Evolutionary conservation across 2,113 vertebrate genomes (phyloP).

Genomic region (Mobula birostris): DNA sequence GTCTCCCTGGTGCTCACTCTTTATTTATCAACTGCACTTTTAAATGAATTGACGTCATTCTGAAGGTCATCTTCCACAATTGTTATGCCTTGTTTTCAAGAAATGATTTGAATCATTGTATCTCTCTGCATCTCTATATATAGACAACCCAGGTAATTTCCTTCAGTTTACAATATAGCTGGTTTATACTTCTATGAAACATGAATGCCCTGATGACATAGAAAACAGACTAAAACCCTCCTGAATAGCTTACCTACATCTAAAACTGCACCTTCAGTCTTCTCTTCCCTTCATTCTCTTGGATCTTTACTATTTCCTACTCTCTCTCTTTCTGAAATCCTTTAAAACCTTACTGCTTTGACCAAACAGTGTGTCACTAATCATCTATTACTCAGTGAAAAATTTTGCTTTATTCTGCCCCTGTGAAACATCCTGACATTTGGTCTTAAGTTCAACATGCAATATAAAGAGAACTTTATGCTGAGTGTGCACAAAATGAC

Average conservation of each 20-base stretch:
- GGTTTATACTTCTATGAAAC: not conserved
- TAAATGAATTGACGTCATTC: not conserved
- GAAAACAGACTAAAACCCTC: not conserved
- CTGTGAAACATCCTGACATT: not conserved
- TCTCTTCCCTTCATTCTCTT: not conserved
- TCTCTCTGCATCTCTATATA: not conserved
- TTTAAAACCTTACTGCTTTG: too few relatives aligned
- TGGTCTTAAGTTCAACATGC: not conserved
- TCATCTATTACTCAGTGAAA: not conserved
- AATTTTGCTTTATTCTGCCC: not conserved
- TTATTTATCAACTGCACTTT: not conserved
- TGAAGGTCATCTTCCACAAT: not conserved
- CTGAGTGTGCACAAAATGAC: not conserved
- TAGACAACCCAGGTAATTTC: not conserved
- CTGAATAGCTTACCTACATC: not conserved
- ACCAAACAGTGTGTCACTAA: not conserved
- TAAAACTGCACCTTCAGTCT: not conserved
- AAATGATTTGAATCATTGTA: not conserved
- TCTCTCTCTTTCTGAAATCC: too few relatives aligned
- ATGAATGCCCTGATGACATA: not conserved
- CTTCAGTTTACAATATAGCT: too few relatives aligned
- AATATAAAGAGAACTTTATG: not conserved
- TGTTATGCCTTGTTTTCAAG: not conserved
- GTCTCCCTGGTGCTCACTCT: not conserved
- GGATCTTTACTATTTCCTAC: not conserved